A percentile compares a stretch with the other conserved stretches of the same genome.
These are phyloP conservation scores for Nannobrachium achirus DNA, from an alignment of 2,113 vertebrate species.

Conservation along the genomic window DNA sequence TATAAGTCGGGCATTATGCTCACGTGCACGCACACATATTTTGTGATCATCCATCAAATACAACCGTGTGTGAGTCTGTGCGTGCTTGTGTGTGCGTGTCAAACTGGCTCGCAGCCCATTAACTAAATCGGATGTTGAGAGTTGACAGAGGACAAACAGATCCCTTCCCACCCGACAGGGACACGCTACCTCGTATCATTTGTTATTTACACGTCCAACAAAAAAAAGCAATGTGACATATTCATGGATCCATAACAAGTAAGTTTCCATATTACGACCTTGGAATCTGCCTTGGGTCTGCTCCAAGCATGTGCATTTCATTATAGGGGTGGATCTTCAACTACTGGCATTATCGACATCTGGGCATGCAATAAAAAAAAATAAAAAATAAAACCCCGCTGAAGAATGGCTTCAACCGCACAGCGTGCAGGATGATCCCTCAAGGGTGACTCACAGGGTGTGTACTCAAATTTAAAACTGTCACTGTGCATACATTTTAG, in stretches of 20 bases:
- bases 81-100: slow-evolving; percentile 6
- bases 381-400: background rate
- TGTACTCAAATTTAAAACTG: background rate
- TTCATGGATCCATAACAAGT: slow-evolving; percentile 4
- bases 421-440: background rate
- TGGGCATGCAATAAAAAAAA: background rate
- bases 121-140: slow-evolving; percentile 9
- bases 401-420: background rate
- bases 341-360: slow-evolving; percentile 2
- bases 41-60: slow-evolving; percentile 36
- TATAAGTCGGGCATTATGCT: too few relatives aligned
- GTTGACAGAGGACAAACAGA: background rate
- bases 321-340: background rate
- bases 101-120: slow-evolving; percentile 20
- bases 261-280: background rate
- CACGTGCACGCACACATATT: background rate
- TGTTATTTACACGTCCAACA: slow-evolving; percentile 8
- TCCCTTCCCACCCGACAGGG: background rate
- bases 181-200: background rate
- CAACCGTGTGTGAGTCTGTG: slow-evolving; percentile 5
- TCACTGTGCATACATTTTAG: background rate
- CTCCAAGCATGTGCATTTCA: background rate
- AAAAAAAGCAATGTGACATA: slow-evolving; percentile 3
- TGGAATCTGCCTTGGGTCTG: background rate
- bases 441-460: background rate